Percentiles rank a stretch among this genome's conserved stretches.
phyloP scores from a whole-genome alignment of 2,113 vertebrate genomes.

The Campylomormyrus numenius region DNA sequence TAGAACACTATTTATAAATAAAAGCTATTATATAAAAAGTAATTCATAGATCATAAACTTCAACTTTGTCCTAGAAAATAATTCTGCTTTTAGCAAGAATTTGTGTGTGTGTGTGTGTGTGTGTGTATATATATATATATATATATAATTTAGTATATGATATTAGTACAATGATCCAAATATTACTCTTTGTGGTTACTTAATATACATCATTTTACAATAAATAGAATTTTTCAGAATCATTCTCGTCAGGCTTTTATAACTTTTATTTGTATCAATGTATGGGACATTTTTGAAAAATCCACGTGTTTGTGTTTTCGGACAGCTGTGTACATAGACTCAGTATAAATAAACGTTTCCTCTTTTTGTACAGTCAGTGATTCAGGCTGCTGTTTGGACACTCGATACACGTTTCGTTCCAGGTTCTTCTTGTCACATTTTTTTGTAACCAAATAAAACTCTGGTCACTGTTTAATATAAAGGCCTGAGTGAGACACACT shows the following conservation, averaged over 20 bases:
- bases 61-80: not conserved
- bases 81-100: not conserved
- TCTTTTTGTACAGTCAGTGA: slow-evolving; percentile 2
- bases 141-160: not conserved
- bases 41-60: not conserved
- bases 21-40: not conserved
- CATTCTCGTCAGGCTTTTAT: not conserved
- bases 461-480: slow-evolving; percentile 22
- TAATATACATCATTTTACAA: not conserved
- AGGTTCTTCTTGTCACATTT: not conserved
- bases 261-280: slow-evolving; percentile 14
- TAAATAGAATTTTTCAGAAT: not conserved
- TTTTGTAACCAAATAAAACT: slow-evolving; percentile 10
- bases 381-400: slow-evolving; percentile 31
- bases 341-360: slow-evolving; percentile 9
- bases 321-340: slow-evolving; percentile 32
- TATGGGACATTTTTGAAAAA: slow-evolving; percentile 15
- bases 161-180: not conserved
- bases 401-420: not conserved
- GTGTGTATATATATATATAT: too few relatives aligned
- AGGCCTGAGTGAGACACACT: slow-evolving; percentile 14
- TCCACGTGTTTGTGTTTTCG: slow-evolving; percentile 27
- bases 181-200: not conserved
- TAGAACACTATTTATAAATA: not conserved
- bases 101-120: not conserved